Conservation (phyloP, 2,113 vertebrate genomes). For the Synodontis membranacea region DNA sequence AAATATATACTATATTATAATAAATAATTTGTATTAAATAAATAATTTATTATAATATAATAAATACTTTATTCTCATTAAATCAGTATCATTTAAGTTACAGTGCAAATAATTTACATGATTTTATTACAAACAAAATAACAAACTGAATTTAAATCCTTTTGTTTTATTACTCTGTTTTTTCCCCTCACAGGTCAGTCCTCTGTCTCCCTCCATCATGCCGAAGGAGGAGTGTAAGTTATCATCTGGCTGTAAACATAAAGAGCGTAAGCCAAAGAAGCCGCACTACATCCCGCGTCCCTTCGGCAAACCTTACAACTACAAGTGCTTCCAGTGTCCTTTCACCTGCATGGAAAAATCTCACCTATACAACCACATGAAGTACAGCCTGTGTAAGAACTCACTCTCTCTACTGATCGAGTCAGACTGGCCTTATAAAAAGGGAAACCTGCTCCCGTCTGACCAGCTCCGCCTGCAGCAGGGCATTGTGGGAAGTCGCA, state of each 20-base stretch:
- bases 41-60: too few species aligned
- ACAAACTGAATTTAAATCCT: neutral
- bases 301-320: slow-evolving; percentile 98
- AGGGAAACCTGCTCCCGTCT: slow-evolving; percentile 78
- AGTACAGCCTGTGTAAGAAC: slow-evolving; percentile 98
- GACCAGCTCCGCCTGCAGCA: slow-evolving; percentile 82
- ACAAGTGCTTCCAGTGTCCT: slow-evolving; percentile 98
- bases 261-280: slow-evolving; percentile 95
- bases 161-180: neutral
- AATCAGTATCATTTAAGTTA: neutral
- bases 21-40: too few species aligned
- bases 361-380: slow-evolving; percentile 99
- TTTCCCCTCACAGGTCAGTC: neutral
- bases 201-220: slow-evolving; percentile 69
- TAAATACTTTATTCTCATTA: neutral
- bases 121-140: neutral
- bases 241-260: slow-evolving; percentile 81
- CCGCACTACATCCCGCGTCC: slow-evolving; percentile 96
- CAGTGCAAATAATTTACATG: neutral
- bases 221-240: slow-evolving; percentile 87
- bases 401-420: slow-evolving; percentile 93
- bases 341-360: slow-evolving; percentile 99
- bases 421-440: slow-evolving; percentile 92
- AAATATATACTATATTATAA: too few species aligned
- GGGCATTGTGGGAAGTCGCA: slow-evolving; percentile 53